Evolutionary conservation across 1,140 invertebrate species (phyloP).

Genomic region (Forficula auricularia): DNA sequence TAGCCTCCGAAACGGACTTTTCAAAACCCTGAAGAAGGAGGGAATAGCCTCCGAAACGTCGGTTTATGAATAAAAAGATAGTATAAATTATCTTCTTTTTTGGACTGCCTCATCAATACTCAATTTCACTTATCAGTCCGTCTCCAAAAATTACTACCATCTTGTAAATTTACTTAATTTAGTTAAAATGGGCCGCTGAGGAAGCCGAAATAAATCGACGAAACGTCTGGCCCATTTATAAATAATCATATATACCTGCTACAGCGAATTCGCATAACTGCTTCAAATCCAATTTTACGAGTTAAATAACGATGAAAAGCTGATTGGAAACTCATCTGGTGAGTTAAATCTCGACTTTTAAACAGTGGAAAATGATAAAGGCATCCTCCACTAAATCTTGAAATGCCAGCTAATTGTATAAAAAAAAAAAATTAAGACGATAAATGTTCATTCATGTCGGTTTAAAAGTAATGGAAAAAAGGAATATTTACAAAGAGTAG

Average conservation of each 20-base stretch:
- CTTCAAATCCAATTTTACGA: constrained; percentile 96
- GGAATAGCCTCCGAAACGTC: no score
- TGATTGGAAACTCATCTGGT: constrained; percentile 55
- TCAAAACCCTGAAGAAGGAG: no score
- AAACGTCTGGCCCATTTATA: neutral
- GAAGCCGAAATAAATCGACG: no score
- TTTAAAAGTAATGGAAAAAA: no score
- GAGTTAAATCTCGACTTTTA: constrained; percentile 48
- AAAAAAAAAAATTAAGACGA: constrained; percentile 6
- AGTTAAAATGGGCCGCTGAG: neutral
- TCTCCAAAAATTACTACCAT: no score
- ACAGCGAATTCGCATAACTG: constrained; percentile 93
- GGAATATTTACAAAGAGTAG: constrained; percentile 68
- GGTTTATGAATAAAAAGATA: no score
- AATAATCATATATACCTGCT: constrained; percentile 40
- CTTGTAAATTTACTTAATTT: neutral
- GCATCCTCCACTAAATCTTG: constrained; percentile 88
- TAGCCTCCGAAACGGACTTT: no score
- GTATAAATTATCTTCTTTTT: no score
- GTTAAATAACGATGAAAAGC: constrained; percentile 79
- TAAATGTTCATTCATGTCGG: no score
- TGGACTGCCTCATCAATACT: no score
- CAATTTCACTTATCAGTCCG: no score
- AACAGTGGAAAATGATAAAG: constrained; percentile 87
- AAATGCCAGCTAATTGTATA: constrained; percentile 55